These are phyloP conservation scores for Vireo altiloquus DNA, from an alignment of 2,113 vertebrate species.

Conservation along the genomic window DNA sequence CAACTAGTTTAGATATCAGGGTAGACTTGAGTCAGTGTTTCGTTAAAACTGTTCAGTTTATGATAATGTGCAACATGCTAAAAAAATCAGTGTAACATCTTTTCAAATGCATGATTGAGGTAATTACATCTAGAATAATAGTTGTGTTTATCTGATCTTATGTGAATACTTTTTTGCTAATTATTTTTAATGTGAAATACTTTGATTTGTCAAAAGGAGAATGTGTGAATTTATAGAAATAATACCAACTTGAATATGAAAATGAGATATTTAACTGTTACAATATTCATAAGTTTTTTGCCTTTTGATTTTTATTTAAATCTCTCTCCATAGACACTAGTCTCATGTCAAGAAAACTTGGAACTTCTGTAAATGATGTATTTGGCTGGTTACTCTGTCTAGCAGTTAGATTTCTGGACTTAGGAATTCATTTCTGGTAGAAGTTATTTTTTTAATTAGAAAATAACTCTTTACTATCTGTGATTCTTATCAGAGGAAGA, in stretches of 20 bases:
- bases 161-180: not conserved
- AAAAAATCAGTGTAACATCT: not conserved
- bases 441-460: not conserved
- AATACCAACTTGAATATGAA: not conserved
- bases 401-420: not conserved
- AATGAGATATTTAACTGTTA: not conserved
- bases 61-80: not conserved
- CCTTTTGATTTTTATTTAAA: not conserved
- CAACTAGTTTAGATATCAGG: not conserved
- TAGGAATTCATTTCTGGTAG: not conserved
- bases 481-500: constrained; percentile 82
- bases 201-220: not conserved
- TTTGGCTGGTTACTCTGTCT: not conserved
- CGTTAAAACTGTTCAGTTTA: not conserved
- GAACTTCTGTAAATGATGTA: not conserved
- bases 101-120: not conserved
- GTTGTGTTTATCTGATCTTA: not conserved
- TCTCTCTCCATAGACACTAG: not conserved
- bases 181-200: not conserved
- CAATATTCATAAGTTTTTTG: not conserved
- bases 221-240: not conserved
- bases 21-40: not conserved
- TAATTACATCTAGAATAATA: not conserved
- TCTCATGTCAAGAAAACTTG: not conserved
- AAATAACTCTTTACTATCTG: not conserved